Evolutionary conservation across 2,888 invertebrate genomes (phyloP).

Genomic region (Adelphocoris suturalis): DNA sequence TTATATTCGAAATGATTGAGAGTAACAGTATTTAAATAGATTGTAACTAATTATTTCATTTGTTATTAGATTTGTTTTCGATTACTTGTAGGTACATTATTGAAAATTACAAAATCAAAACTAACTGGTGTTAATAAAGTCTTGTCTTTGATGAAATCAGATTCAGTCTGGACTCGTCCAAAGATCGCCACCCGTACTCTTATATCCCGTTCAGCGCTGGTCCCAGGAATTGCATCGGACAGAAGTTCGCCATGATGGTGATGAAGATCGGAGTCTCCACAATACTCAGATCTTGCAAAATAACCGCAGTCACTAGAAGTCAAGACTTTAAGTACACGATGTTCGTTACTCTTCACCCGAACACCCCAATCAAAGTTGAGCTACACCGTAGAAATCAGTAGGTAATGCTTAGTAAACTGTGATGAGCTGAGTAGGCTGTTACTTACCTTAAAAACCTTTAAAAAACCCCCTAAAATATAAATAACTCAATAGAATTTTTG

Average conservation of each 20-base stretch:
- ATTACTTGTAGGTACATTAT: no score
- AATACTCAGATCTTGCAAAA: slow-evolving; percentile 47
- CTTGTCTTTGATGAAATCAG: slow-evolving; percentile 79
- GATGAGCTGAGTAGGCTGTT: no score
- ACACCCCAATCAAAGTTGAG: slow-evolving; percentile 8
- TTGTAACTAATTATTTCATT: no score
- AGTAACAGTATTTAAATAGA: no score
- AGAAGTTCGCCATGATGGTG: slow-evolving; percentile 62
- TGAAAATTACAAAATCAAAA: no score
- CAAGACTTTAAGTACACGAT: neutral
- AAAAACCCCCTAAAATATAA: no score
- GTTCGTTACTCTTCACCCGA: slow-evolving; percentile 37
- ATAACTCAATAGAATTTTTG: no score
- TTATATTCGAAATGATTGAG: no score
- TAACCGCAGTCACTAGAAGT: neutral
- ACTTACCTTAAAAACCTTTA: no score
- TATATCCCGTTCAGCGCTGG: slow-evolving; percentile 79
- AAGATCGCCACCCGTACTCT: slow-evolving; percentile 78
- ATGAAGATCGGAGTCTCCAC: slow-evolving; percentile 64
- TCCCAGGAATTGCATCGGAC: slow-evolving; percentile 78
- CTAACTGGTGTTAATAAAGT: no score
- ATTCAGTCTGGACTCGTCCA: slow-evolving; percentile 75
- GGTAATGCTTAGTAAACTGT: no score
- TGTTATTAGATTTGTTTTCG: no score
- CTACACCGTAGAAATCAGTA: slow-evolving; percentile 48